Conservation (phyloP, 2,888 invertebrate genomes). For the Eumacrocentrus americanus region DNA sequence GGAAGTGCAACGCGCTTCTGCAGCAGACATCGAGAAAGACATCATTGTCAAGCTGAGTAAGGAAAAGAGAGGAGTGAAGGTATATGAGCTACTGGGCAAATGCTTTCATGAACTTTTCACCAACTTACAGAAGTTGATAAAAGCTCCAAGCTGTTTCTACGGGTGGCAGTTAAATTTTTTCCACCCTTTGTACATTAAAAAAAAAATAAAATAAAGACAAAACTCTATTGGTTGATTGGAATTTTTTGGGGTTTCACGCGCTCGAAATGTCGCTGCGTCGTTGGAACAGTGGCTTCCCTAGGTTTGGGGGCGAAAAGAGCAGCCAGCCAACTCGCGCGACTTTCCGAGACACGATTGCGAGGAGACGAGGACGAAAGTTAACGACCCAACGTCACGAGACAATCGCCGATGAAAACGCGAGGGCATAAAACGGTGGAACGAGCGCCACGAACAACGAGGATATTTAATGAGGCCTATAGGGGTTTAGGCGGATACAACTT, state of each 20-base stretch:
- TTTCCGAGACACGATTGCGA: constrained; percentile 35
- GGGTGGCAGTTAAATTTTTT: constrained; percentile 25
- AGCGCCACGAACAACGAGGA: constrained; percentile 33
- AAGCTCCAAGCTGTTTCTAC: constrained; percentile 14
- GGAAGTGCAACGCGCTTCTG: not conserved
- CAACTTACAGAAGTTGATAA: constrained; percentile 27
- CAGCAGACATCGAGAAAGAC: constrained; percentile 3
- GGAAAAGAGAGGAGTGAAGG: not conserved
- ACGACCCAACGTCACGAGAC: constrained; percentile 53
- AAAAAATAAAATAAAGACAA: not conserved
- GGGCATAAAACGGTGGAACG: constrained; percentile 30
- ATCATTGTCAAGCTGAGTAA: not conserved
- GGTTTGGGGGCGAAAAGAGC: constrained; percentile 42
- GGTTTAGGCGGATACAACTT: constrained; percentile 32
- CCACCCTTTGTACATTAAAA: not conserved
- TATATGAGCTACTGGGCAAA: no score
- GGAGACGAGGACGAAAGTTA: constrained; percentile 40
- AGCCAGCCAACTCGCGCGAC: constrained; percentile 35
- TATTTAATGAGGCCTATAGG: constrained; percentile 38
- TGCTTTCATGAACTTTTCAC: constrained; percentile 21
- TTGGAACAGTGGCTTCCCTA: not conserved
- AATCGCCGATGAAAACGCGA: constrained; percentile 46
- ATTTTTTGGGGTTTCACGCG: constrained; percentile 32
- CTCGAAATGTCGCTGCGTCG: constrained; percentile 10
- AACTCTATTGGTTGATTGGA: constrained; percentile 26